Evolutionary conservation across 2,888 invertebrate genomes (phyloP).

Genomic region (Eledona agricola): DNA sequence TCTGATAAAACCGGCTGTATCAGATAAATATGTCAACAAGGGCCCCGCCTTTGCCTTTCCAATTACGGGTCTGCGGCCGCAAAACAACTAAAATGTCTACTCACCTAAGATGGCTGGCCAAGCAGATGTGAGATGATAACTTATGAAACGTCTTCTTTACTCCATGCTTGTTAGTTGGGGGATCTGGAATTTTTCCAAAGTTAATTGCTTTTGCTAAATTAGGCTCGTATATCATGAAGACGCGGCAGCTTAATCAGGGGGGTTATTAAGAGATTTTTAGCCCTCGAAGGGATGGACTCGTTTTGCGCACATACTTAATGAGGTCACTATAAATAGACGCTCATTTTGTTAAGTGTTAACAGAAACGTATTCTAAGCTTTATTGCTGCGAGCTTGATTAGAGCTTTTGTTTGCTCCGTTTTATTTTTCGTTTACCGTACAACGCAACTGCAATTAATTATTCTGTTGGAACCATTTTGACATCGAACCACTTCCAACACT

Average conservation of each 20-base stretch:
- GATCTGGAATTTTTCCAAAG: slow-evolving; percentile 46
- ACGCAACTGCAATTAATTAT: neutral
- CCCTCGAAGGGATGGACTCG: neutral
- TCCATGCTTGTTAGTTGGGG: slow-evolving; percentile 49
- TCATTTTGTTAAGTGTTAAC: slow-evolving; percentile 40
- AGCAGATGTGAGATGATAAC: slow-evolving; percentile 57
- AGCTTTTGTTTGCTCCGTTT: slow-evolving; percentile 36
- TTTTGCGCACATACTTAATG: slow-evolving; percentile 33
- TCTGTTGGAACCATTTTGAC: neutral
- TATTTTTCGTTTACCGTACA: slow-evolving; percentile 23
- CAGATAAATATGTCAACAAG: slow-evolving; percentile 62
- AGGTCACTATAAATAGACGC: slow-evolving; percentile 34
- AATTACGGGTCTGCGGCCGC: slow-evolving; percentile 52
- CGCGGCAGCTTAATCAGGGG: neutral
- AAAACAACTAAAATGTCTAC: slow-evolving; percentile 55
- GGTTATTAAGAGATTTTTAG: slow-evolving; percentile 5
- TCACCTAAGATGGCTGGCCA: slow-evolving; percentile 60
- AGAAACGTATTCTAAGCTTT: slow-evolving; percentile 38
- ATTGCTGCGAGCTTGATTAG: slow-evolving; percentile 35
- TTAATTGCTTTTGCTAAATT: slow-evolving; percentile 37
- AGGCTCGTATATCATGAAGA: slow-evolving; percentile 26
- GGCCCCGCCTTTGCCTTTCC: slow-evolving; percentile 58
- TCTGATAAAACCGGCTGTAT: slow-evolving; percentile 59
- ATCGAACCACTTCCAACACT: no score
- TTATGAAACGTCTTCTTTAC: slow-evolving; percentile 54